These are phyloP conservation scores for Epistrophella euchroma DNA, from an alignment of 2,888 invertebrate genomes.

Conservation along the genomic window DNA sequence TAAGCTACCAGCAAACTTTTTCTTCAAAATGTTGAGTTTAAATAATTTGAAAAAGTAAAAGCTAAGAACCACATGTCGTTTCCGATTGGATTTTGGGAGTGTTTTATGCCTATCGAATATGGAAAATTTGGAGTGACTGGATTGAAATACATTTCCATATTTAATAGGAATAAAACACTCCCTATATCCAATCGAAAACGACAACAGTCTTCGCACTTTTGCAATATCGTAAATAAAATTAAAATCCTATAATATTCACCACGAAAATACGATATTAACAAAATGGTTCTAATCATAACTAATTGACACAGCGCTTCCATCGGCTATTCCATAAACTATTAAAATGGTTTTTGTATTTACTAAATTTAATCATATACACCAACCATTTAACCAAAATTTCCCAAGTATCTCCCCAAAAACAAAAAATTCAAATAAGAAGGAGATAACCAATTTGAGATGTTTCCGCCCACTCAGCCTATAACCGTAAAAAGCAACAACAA, in stretches of 20 bases:
- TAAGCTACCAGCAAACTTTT: too few relatives aligned
- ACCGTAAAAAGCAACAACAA: neutral
- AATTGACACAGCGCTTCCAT: neutral
- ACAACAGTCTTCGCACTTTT: too few relatives aligned
- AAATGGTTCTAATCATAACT: neutral
- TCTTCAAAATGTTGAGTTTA: too few relatives aligned
- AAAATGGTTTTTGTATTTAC: neutral
- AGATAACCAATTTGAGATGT: conserved; percentile 8
- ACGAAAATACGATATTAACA: neutral
- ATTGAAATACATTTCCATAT: too few relatives aligned
- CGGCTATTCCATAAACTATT: neutral
- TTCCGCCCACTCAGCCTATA: conserved; percentile 24
- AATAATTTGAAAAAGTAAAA: too few relatives aligned
- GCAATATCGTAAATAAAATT: neutral
- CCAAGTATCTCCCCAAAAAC: neutral
- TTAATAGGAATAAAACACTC: too few relatives aligned
- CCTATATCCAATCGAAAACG: too few relatives aligned
- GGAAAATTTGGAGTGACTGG: too few relatives aligned
- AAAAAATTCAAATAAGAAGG: conserved; percentile 10
- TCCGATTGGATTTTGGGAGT: too few relatives aligned
- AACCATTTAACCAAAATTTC: neutral
- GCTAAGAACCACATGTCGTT: too few relatives aligned
- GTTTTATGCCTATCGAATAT: too few relatives aligned
- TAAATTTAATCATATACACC: neutral
- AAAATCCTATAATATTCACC: neutral